Conservation (phyloP, 2,797 vertebrate genomes). For the Protosalanx chinensis region DNA sequence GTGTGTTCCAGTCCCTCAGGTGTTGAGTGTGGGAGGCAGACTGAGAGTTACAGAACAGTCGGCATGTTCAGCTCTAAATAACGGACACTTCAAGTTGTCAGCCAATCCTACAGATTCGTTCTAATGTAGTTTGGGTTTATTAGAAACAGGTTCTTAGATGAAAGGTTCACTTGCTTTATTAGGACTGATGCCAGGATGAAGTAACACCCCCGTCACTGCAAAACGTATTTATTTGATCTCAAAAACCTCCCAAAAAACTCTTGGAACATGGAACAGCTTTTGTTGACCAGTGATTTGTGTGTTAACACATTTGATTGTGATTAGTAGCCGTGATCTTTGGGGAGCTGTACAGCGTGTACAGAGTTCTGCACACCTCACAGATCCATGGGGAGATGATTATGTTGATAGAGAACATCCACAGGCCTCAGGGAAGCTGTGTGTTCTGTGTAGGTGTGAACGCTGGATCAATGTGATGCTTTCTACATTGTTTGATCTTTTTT, state of each 20-base stretch:
- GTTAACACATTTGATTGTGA: constrained; percentile 6
- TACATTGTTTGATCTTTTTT: constrained; percentile 2
- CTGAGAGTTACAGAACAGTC: neutral
- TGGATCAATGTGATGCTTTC: constrained; percentile 8
- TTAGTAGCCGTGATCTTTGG: constrained; percentile 3
- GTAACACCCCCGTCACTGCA: neutral
- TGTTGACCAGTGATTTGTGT: neutral
- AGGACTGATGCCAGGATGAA: neutral
- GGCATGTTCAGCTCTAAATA: neutral
- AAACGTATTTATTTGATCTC: neutral
- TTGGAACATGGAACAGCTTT: neutral
- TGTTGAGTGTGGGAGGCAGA: constrained; percentile 7
- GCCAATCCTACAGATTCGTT: neutral
- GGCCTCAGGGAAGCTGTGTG: neutral
- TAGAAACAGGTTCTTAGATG: too few species aligned
- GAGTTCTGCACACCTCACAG: neutral
- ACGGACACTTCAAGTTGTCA: neutral
- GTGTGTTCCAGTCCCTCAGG: neutral
- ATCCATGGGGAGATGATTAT: constrained; percentile 18
- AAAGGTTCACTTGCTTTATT: too few species aligned
- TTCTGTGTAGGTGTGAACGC: neutral
- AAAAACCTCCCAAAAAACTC: neutral
- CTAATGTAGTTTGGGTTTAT: too few species aligned
- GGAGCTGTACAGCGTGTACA: neutral
- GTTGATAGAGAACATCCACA: constrained; percentile 8